phyloP scores from a whole-genome alignment of 2,113 vertebrate species.

The Numenius arquata region DNA sequence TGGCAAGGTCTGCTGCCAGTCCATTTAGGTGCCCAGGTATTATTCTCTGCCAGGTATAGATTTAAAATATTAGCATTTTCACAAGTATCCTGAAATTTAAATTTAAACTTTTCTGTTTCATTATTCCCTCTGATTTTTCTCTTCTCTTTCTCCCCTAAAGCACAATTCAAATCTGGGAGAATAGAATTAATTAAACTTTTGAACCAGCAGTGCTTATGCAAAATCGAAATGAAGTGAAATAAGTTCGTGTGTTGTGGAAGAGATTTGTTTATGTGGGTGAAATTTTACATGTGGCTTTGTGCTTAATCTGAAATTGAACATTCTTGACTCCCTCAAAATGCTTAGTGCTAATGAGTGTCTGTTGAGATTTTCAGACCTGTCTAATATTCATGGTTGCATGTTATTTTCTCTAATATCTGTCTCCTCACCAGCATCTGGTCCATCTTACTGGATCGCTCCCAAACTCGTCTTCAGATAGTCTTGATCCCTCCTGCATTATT shows the following conservation, averaged over 20 bases:
- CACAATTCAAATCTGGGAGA: background rate
- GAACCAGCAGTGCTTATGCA: constrained; percentile 47
- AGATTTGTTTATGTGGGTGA: constrained; percentile 29
- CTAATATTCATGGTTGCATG: background rate
- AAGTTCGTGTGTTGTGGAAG: background rate
- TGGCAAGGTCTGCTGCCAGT: background rate
- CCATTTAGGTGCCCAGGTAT: background rate
- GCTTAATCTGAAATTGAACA: background rate
- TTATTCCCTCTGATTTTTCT: constrained; percentile 8
- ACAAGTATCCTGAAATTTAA: background rate
- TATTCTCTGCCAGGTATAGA: background rate
- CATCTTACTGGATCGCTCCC: constrained; percentile 80
- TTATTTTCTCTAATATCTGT: constrained; percentile 60
- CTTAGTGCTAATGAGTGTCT: background rate
- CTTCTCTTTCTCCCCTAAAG: constrained; percentile 21
- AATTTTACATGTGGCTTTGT: constrained; percentile 15
- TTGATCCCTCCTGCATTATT: constrained; percentile 81
- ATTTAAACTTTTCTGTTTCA: background rate
- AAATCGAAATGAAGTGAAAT: constrained; percentile 36
- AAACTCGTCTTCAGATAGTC: constrained; percentile 81
- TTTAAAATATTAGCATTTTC: background rate
- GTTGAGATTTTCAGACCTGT: background rate
- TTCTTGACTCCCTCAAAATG: background rate
- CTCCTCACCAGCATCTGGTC: constrained; percentile 78
- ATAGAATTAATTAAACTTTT: constrained; percentile 51